Evolutionary conservation across 2,888 invertebrate species (phyloP), one percentile per base, ranked within the genome.

Genomic region (Diplolepis rosae): DNA sequence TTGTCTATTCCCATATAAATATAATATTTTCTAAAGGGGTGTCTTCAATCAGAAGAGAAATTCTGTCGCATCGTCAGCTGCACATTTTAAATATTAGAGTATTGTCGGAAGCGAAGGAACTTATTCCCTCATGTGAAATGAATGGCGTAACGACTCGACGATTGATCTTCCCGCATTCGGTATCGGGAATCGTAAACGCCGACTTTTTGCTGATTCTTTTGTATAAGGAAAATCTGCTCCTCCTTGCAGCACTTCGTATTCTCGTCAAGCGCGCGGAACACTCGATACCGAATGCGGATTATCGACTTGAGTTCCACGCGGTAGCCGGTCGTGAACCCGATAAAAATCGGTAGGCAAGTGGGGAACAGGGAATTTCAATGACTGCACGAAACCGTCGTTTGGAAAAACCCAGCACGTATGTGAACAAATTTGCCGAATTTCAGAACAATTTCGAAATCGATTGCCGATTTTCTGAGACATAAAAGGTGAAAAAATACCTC

Each of bases 291-390:
- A 69, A 69, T 45, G 69, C 13, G 72, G 51, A 67, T 69, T 75
- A 72, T 61, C 61, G 61, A 61, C 61, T 39, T 56, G 52, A 68
- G 68, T 68, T 39, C 69, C 71, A 35, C 69, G 66, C 68, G 73
- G 68, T 70, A 68, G 68, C 65, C 45, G 71, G 68, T 54, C 71
- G 71, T 50, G 68, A 56, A 27, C 73, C 65, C 68, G 71, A 76
- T 74, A 74, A 76, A 76, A 74, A 76, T 76, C 73, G 72, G 65
- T 72, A 48, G 66, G 65, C 66, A 61, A 61, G 42, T 65, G 66
- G 66, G 67, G 54, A 76, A 73, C 73, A 65, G 69, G 69, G 70
- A 76, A 73, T 73, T 76, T 72, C 73, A 76, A 76, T 76, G 70
- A 65, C 67, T 69, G 70, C 68, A 67, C 72, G 70, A 70, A 70